Evolutionary conservation across 2,888 invertebrate species (phyloP), one percentile per base, ranked within the genome.

Genomic region (Sceliomorpha sp.): DNA sequence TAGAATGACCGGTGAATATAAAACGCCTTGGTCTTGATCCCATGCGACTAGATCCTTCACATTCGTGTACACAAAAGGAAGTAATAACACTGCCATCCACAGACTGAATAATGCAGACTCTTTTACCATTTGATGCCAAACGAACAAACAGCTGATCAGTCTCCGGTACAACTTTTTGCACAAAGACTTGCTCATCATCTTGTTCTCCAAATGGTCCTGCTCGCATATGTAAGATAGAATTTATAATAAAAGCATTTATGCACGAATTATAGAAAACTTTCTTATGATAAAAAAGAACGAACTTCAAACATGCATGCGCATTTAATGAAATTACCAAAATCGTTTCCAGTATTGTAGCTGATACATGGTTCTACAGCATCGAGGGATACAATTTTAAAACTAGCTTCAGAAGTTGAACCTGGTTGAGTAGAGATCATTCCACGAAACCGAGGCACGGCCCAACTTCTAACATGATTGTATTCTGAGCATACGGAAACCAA

Each of bases 371-470:
- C 93, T n/a, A 92, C 91, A 0, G 91, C 91, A 79, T 92, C 92
- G 24, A 98, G 87, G 0, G 96, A 95, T n/a, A 97, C 91, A 62
- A 98, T 95, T 89, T 98, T 98, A 89, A 98, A 99, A 4, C 98
- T 98, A 0, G 99, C 98, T 78, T 98, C 94, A 0, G 98, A 98
- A 32, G 97, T 98, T 4, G 98, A 98, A 2, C 99, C 99, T 0
- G 99, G 99, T 88, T 99, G 99, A 0, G 99, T 99, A 32, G 97
- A 98, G 72, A 99, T 96, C 98, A 99, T 98, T 5, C 99, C 98
- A 29, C 98, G 91, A 88, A 99, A 99, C 68, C 99, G 91, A 0
- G 98, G 98, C 39, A 99, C 96, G 13, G 95, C 94, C 99, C 99
- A 99, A 48, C 97, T 97, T 15, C 99, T 91, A 7, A 99, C 98